These are phyloP conservation scores for Caenorhabditis zanzibari DNA, from an alignment of 2,888 invertebrate species.

Conservation along the genomic window DNA sequence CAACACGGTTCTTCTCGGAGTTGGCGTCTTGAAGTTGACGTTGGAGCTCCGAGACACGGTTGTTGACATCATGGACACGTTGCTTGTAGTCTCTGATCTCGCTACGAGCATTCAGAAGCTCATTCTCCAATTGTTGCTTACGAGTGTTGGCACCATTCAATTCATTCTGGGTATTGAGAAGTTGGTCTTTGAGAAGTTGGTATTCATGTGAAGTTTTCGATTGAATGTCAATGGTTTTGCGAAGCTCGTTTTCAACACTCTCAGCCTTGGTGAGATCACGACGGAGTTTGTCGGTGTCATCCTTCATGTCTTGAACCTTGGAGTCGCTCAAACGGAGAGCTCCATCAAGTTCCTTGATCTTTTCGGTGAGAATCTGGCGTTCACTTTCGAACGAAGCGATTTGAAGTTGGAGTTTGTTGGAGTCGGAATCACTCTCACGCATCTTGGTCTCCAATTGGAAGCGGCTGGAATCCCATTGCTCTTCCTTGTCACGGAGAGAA, in stretches of 20 bases:
- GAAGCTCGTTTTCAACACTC: constrained; percentile 78
- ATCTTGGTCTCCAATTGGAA: constrained; percentile 80
- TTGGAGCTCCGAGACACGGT: constrained; percentile 80
- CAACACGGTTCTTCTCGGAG: constrained; percentile 81
- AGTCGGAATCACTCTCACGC: constrained; percentile 80
- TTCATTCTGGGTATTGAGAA: constrained; percentile 78
- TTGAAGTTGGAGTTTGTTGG: constrained; percentile 77
- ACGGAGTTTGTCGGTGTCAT: constrained; percentile 79
- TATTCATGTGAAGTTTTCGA: constrained; percentile 78
- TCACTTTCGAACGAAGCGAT: constrained; percentile 80
- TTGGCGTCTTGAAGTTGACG: constrained; percentile 81
- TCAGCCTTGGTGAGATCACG: constrained; percentile 81
- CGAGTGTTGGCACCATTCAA: constrained; percentile 76
- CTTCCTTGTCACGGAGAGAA: constrained; percentile 80
- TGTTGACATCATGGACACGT: constrained; percentile 79
- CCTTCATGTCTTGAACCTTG: constrained; percentile 79
- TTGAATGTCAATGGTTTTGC: constrained; percentile 77
- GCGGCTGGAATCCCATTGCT: constrained; percentile 78
- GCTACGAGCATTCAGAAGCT: constrained; percentile 77
- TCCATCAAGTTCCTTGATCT: constrained; percentile 81
- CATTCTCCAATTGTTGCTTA: constrained; percentile 79
- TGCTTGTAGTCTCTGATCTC: constrained; percentile 83
- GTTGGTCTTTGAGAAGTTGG: constrained; percentile 76
- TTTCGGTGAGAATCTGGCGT: constrained; percentile 77
- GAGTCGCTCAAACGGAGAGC: constrained; percentile 79